These are phyloP conservation scores for Nibea albiflora DNA, from an alignment of 2,113 vertebrate species.

Conservation along the genomic window DNA sequence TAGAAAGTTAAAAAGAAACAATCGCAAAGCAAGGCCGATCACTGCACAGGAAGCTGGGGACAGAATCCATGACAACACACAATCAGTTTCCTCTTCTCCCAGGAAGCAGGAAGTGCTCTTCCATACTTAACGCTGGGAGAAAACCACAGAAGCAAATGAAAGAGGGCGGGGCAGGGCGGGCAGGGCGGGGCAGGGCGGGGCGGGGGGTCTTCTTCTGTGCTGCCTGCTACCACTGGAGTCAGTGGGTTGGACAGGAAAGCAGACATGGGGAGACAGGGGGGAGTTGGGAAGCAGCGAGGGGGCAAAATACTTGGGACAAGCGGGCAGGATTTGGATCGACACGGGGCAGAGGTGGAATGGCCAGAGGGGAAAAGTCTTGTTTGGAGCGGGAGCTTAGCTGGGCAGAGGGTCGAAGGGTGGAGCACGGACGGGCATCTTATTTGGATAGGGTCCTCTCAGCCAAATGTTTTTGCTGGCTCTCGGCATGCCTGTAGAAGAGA, in stretches of 20 bases:
- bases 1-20: constrained; percentile 95
- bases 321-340: constrained; percentile 52
- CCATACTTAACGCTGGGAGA: constrained; percentile 81
- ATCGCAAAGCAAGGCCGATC: constrained; percentile 95
- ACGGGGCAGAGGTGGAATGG: constrained; percentile 48
- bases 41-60: constrained; percentile 95
- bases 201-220: constrained; percentile 66
- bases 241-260: constrained; percentile 52
- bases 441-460: constrained; percentile 96
- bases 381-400: constrained; percentile 52
- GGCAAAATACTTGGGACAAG: constrained; percentile 66
- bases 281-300: constrained; percentile 35
- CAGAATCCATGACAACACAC: constrained; percentile 91
- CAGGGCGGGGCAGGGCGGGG: too few relatives aligned
- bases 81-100: constrained; percentile 82
- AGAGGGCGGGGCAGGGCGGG: constrained; percentile 48
- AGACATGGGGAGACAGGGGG: constrained; percentile 14
- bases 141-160: constrained; percentile 89
- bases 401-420: constrained; percentile 31
- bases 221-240: constrained; percentile 62
- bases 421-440: constrained; percentile 79
- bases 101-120: constrained; percentile 79
- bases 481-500: constrained; percentile 89
- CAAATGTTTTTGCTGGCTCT: constrained; percentile 99
- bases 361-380: constrained; percentile 37